Evolutionary conservation across 2,113 vertebrate species (phyloP).

Genomic region (Maccullochella peelii): DNA sequence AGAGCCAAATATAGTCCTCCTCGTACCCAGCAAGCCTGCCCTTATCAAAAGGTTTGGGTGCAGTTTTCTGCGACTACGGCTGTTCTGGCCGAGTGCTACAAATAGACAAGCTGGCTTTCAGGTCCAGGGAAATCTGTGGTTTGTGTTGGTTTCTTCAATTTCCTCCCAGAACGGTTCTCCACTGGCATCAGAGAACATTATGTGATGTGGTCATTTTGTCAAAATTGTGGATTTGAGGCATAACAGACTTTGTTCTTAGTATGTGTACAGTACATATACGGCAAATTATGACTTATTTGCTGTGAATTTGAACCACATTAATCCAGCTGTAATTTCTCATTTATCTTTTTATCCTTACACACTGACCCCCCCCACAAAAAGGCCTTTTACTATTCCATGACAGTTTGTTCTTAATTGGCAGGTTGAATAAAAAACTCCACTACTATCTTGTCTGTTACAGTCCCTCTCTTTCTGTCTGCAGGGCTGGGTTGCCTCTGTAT

Average conservation of each 20-base stretch:
- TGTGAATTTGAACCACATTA: constrained; percentile 13
- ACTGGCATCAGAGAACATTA: constrained; percentile 28
- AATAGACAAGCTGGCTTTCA: constrained; percentile 36
- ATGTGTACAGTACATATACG: not conserved
- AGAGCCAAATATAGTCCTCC: constrained; percentile 75
- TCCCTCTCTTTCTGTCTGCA: constrained; percentile 35
- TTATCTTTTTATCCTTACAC: constrained; percentile 6
- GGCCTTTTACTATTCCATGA: constrained; percentile 3
- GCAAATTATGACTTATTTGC: constrained; percentile 6
- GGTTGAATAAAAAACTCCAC: constrained; percentile 18
- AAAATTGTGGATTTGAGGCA: constrained; percentile 33
- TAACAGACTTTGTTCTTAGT: constrained; percentile 36
- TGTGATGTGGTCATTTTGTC: constrained; percentile 54
- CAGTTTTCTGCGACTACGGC: constrained; percentile 31
- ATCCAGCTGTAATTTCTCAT: constrained; percentile 13
- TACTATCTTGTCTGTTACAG: constrained; percentile 42
- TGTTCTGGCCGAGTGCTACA: constrained; percentile 29
- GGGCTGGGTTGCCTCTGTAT: constrained; percentile 59
- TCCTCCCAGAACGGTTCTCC: constrained; percentile 48
- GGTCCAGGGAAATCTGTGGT: constrained; percentile 43
- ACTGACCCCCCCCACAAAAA: not conserved
- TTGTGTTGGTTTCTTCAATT: constrained; percentile 44
- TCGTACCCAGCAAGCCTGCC: constrained; percentile 34
- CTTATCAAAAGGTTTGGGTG: constrained; percentile 47
- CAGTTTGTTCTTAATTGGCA: constrained; percentile 24